Conservation (phyloP, 92 coral and sea anemone species). For the Porites evermanni region DNA sequence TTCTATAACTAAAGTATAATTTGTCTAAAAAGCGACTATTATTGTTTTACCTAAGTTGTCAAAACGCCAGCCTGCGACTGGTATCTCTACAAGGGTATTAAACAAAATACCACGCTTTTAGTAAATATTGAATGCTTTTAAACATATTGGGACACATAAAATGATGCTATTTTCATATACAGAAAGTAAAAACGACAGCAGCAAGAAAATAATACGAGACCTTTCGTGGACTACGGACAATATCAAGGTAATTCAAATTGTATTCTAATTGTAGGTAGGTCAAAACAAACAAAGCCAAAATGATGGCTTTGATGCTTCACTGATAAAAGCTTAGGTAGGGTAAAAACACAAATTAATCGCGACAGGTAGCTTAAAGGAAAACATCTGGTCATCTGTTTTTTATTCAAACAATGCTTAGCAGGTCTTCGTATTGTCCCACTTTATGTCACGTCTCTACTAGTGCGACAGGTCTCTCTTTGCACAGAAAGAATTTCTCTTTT, state of each 20-base stretch:
- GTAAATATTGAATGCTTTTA: background rate
- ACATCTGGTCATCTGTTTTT: constrained; percentile 39
- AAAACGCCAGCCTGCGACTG: background rate
- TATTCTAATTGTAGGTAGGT: constrained; percentile 5
- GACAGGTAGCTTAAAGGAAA: background rate
- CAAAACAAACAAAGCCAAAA: background rate
- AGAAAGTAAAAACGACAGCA: background rate
- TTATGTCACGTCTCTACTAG: background rate
- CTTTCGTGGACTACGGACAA: background rate
- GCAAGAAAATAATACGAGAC: background rate
- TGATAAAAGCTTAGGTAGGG: constrained; percentile 1
- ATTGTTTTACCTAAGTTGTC: background rate
- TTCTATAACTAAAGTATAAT: background rate
- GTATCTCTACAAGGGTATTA: background rate
- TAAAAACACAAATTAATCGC: constrained; percentile 18
- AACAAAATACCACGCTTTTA: background rate
- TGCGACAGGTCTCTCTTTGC: constrained; percentile 18
- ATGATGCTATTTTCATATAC: background rate
- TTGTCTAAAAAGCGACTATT: background rate
- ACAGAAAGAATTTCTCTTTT: constrained; percentile 34
- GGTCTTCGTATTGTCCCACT: constrained; percentile 34
- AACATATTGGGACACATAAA: background rate
- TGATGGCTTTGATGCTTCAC: background rate
- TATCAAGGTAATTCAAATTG: background rate
- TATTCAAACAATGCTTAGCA: constrained; percentile 45